Conservation (phyloP, 2,113 vertebrate species). For the Forbesichthys papilliferus region DNA sequence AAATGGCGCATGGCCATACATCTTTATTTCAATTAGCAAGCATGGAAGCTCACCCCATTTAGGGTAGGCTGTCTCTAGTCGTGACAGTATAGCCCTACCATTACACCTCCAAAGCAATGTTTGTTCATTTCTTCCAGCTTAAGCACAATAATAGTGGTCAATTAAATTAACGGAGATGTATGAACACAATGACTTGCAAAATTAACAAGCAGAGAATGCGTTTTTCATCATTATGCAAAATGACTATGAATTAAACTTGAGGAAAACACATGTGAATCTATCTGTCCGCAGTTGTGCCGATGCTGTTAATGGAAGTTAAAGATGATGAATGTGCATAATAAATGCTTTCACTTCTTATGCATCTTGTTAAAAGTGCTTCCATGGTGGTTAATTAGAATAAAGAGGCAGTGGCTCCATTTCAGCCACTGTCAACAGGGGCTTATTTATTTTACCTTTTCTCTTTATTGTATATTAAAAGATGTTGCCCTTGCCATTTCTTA, state of each 20-base stretch:
- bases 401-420: constrained; percentile 42
- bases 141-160: constrained; percentile 43
- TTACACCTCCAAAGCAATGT: background rate
- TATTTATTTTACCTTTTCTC: constrained; percentile 52
- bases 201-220: constrained; percentile 56
- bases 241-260: constrained; percentile 74
- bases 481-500: constrained; percentile 1
- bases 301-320: constrained; percentile 65
- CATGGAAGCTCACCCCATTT: too few species aligned
- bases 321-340: constrained; percentile 78
- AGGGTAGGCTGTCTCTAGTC: too few species aligned
- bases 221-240: constrained; percentile 74
- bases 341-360: constrained; percentile 71
- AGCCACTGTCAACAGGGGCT: constrained; percentile 50
- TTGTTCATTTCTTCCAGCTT: constrained; percentile 21
- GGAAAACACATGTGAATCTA: constrained; percentile 54
- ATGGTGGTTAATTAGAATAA: constrained; percentile 68
- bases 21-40: too few species aligned
- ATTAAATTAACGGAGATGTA: constrained; percentile 73
- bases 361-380: constrained; percentile 71
- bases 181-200: constrained; percentile 63
- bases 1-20: too few species aligned
- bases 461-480: constrained; percentile 49
- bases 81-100: background rate
- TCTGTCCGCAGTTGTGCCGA: constrained; percentile 49